Base-by-base conservation (phyloP, 2,888 invertebrate genomes). In the Pammene aurita region DNA sequence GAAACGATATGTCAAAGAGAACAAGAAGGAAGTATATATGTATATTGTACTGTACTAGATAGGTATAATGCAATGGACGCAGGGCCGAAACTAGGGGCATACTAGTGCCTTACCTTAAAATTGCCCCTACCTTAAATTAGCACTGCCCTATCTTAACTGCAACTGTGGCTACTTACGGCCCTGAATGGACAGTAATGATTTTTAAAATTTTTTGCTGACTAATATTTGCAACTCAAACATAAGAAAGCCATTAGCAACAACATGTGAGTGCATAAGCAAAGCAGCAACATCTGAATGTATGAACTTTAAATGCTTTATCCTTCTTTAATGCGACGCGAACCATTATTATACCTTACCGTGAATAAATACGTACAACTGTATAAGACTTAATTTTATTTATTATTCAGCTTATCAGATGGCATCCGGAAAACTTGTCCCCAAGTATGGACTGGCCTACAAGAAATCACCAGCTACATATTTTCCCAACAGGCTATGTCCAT, bases 401-500 rank as follows among this genome's bases (percentile, higher is more conserved):
- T 18, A 50, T 35, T 18, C n/a, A 1, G 41, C 50, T 50, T 62
- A 62, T 41, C 62, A 62, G 50, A 50, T 62, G 62, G 62, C 62
- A 62, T 62, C 62, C 62, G 62, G 62, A 62, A 61, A 52, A 62
- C 62, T 52, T 62, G 52, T 52, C 50, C 41, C 26, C 38, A n/a
- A 38, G 62, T 62, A 62, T 62, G 62, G 52, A 2, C 50, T n/a
- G 26, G 26, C 14, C 16, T 11, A 34, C 54, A 68, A 68, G 57
- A 68, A 64, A 52, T 58, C 14, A 26, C 38, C 26, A 50, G 57
- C 44, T 38, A 26, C 42, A 44, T 58, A 64, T 68, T 61, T 71
- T 65, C 65, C 56, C 65, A 68, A 57, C 65, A 66, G 60, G 64
- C 64, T 65, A 69, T 54, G 69, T 18, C 68, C 64, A 52, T 65